Conservation (phyloP, 2,113 vertebrate genomes). For the Pelecanoides urinatrix region DNA sequence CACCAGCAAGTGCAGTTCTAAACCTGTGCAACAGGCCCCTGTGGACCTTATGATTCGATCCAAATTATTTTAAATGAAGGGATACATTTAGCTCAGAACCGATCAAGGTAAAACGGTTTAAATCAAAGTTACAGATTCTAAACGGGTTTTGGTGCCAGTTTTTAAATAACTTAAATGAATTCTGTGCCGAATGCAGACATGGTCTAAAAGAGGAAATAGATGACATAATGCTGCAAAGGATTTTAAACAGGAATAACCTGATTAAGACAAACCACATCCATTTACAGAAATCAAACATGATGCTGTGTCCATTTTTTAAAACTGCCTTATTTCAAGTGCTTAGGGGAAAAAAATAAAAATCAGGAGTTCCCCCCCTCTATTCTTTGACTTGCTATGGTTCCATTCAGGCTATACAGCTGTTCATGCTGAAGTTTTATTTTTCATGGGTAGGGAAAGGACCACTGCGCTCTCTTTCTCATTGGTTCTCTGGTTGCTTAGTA, state of each 20-base stretch:
- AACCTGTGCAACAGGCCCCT: neutral
- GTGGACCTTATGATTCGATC: neutral
- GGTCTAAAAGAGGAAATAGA: neutral
- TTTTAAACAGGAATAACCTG: neutral
- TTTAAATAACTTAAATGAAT: neutral
- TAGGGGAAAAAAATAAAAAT: neutral
- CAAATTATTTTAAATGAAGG: neutral
- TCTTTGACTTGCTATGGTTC: neutral
- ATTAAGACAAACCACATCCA: neutral
- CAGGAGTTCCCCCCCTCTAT: neutral
- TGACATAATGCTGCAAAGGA: neutral
- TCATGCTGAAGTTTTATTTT: conserved; percentile 12
- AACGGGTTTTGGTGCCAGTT: neutral
- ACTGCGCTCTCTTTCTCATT: conserved; percentile 28
- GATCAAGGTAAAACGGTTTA: neutral
- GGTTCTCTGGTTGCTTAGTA: conserved; percentile 71
- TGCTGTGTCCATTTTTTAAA: neutral
- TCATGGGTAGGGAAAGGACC: neutral
- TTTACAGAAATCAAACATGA: neutral
- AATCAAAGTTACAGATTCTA: neutral
- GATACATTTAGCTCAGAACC: neutral
- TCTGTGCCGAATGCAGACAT: neutral
- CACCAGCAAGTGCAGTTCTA: fast-evolving
- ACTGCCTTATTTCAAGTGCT: neutral
- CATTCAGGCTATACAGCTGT: neutral